Percentiles rank a stretch among this genome's conserved stretches.
Conservation (phyloP, 2,888 invertebrate species). For the Diaphora mendica region DNA sequence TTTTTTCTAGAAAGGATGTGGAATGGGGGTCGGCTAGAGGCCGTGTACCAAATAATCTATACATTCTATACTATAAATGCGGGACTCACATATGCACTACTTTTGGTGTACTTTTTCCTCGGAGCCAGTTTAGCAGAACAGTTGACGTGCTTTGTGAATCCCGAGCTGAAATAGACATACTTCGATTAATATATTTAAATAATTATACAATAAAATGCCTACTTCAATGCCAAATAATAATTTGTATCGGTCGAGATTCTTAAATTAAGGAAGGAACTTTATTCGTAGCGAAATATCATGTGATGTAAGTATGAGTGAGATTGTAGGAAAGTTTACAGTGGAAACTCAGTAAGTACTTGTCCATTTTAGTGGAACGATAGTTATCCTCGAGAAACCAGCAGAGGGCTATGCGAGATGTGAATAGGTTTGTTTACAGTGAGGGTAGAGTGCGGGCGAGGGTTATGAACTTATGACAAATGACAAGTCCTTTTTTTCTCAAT, state of each 20-base stretch:
- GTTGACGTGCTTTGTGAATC: conserved; percentile 93
- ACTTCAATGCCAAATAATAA: neutral
- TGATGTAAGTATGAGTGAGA: too few species aligned
- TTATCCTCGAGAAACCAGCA: conserved; percentile 42
- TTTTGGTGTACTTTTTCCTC: conserved; percentile 91
- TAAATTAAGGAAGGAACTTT: too few species aligned
- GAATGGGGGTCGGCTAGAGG: conserved; percentile 36
- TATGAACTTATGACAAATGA: too few species aligned
- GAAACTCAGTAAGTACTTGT: too few species aligned
- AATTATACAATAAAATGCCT: neutral
- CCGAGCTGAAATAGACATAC: conserved; percentile 87
- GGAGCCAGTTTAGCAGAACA: conserved; percentile 92
- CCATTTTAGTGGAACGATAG: conserved; percentile 47
- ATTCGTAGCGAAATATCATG: too few species aligned
- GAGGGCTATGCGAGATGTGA: conserved; percentile 62
- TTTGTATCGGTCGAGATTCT: too few species aligned
- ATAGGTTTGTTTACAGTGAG: conserved; percentile 81
- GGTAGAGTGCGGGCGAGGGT: conserved; percentile 62
- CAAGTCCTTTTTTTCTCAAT: too few species aligned
- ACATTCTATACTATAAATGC: conserved; percentile 42
- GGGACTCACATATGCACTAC: conserved; percentile 82
- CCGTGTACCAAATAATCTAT: conserved; percentile 28
- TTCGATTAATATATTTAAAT: neutral
- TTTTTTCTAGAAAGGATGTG: conserved; percentile 20
- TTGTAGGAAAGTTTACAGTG: too few species aligned